Conservation (phyloP, 1,140 invertebrate genomes). For the Phymastichus coffea region DNA sequence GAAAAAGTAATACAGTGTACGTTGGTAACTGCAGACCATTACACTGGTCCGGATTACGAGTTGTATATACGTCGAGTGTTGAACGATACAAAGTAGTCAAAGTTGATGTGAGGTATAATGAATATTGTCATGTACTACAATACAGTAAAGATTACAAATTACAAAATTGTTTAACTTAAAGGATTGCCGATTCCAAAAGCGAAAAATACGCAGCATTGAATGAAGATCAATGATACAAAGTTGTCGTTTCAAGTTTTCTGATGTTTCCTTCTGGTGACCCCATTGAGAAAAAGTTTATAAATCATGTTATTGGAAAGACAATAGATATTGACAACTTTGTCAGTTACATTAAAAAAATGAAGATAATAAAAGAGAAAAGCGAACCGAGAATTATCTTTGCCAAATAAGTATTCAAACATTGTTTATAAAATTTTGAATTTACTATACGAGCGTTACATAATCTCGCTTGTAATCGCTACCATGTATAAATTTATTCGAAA, state of each 20-base stretch:
- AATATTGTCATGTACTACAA: no score
- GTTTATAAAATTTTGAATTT: no score
- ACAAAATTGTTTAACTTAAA: no score
- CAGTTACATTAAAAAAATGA: slow-evolving; percentile 35
- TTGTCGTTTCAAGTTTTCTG: slow-evolving; percentile 65
- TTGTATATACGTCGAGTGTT: slow-evolving; percentile 52
- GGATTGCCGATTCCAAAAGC: no score
- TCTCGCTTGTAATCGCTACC: no score
- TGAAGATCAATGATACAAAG: slow-evolving; percentile 59
- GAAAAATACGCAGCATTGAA: slow-evolving; percentile 55
- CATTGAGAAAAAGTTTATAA: slow-evolving; percentile 34
- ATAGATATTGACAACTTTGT: slow-evolving; percentile 33
- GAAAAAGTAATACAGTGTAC: background rate
- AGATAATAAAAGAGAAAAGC: background rate
- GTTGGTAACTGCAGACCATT: slow-evolving; percentile 30
- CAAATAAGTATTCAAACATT: no score
- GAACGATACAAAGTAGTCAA: slow-evolving; percentile 22
- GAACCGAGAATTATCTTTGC: slow-evolving; percentile 15
- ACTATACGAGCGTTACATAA: no score
- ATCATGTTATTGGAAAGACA: slow-evolving; percentile 31
- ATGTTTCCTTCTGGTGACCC: slow-evolving; percentile 59
- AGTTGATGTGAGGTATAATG: slow-evolving; percentile 41
- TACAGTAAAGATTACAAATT: no score
- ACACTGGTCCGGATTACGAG: slow-evolving; percentile 50
- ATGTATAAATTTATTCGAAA: no score